A percentile compares a stretch with the other conserved stretches of the same genome.
Evolutionary conservation across 2,797 vertebrate species (phyloP).

Genomic region (Anolis apletophallus): DNA sequence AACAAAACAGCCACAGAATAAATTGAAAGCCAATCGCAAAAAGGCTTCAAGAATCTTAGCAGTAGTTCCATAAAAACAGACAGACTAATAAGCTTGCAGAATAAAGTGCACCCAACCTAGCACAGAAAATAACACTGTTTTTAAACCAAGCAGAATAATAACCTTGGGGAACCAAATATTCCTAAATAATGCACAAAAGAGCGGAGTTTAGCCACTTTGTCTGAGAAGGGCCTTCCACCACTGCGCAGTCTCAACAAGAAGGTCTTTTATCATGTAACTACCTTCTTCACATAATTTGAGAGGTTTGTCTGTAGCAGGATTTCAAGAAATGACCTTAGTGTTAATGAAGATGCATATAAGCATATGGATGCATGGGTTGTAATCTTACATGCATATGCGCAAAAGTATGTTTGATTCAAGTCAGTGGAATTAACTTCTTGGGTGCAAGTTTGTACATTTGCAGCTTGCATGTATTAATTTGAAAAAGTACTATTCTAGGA

Average conservation of each 20-base stretch:
- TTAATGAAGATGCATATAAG: background rate
- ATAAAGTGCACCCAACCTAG: background rate
- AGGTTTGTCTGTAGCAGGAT: background rate
- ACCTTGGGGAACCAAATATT: background rate
- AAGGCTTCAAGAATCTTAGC: too few species aligned
- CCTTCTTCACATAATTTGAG: background rate
- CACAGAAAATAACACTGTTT: background rate
- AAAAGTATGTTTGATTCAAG: background rate
- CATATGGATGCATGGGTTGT: background rate
- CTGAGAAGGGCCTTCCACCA: background rate
- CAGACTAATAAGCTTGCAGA: background rate
- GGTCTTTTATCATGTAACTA: background rate
- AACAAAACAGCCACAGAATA: constrained; percentile 4
- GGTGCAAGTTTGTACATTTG: background rate
- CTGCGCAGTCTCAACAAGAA: background rate
- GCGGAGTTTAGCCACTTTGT: background rate
- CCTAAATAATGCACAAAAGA: background rate
- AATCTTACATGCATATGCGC: background rate
- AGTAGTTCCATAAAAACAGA: background rate
- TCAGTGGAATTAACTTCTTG: background rate
- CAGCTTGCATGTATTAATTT: background rate
- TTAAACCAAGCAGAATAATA: background rate
- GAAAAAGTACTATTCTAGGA: background rate
- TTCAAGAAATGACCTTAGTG: background rate
- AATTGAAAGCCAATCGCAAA: background rate